Base-by-base conservation (phyloP, 2,797 vertebrate genomes). In the Myoxocephalus aenaeus region DNA sequence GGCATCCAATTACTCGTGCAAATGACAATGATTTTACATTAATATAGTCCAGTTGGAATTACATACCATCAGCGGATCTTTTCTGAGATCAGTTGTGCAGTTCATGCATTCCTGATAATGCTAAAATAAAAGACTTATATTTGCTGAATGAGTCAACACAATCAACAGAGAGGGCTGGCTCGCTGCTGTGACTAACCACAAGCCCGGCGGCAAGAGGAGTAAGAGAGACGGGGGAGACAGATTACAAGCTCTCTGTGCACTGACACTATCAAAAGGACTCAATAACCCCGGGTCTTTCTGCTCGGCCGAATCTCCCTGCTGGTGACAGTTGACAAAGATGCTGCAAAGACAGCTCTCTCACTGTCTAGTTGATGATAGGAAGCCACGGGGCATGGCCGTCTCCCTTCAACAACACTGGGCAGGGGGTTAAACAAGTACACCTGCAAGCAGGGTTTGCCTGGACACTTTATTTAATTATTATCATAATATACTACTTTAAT, bases 191-290 rank as follows among this genome's bases (percentile, higher is more conserved):
- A 86, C 64, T 73, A 77, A 87, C 80, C 67, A 67, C 61, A 11
- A 12, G 57, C 40, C 81, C 6, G 0, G 34, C 20, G 2, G 77
- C 59, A 68, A 59, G 50, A 75, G n/a, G 50, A 65, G 67, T 50
- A 44, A 51, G 68, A 75, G 65, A 46, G 40, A 63, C 73, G 63
- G 72, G 48, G 58, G 72, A 90, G 85, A 93, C 83, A 84, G 84
- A 90, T 87, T 86, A 87, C 82, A 79, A 72, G 62, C 70, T 78
- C 79, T 85, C 77, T 71, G 72, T 71, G 53, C 80, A 83, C 79
- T 92, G 92, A 89, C 89, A 91, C 83, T 90, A 89, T 92, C 84
- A 86, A 85, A 90, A 85, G 74, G 81, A 91, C 70, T 89, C 87
- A 86, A 90, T 87, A 89, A 92, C 89, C 88, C 75, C 42, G 67